A percentile compares a stretch with the other conserved stretches of the same genome.
Evolutionary conservation across 2,888 invertebrate species (phyloP).

Genomic region (Phoronis australis): DNA sequence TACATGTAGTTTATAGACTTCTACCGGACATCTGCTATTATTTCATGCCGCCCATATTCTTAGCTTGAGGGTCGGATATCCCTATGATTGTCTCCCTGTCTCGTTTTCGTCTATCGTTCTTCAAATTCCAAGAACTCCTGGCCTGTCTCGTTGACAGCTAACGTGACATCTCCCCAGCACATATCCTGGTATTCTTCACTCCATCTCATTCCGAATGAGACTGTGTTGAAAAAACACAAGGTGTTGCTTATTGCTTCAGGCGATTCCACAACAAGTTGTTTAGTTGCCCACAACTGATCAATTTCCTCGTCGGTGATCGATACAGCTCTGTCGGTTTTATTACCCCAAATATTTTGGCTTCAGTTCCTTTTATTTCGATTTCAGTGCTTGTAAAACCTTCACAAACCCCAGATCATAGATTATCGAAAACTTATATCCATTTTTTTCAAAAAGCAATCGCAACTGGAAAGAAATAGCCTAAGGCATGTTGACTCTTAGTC

Average conservation of each 20-base stretch:
- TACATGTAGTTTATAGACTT: constrained; percentile 8
- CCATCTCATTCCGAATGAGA: constrained; percentile 11
- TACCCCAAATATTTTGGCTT: constrained; percentile 6
- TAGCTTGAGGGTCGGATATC: constrained; percentile 11
- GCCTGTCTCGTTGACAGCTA: constrained; percentile 3
- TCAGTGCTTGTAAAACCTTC: neutral
- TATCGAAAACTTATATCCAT: constrained; percentile 1
- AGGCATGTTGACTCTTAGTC: constrained; percentile 2
- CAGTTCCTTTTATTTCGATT: constrained; percentile 2
- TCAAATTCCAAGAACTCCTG: constrained; percentile 9
- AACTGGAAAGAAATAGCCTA: neutral
- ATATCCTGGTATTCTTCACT: constrained; percentile 11
- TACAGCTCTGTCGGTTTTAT: constrained; percentile 4
- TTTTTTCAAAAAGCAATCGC: neutral
- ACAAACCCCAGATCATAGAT: constrained; percentile 1
- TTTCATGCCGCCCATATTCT: constrained; percentile 8
- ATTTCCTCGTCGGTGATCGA: constrained; percentile 9
- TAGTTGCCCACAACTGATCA: constrained; percentile 4
- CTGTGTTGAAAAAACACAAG: constrained; percentile 11
- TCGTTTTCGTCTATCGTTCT: constrained; percentile 13
- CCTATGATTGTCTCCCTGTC: constrained; percentile 9
- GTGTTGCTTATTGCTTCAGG: constrained; percentile 11
- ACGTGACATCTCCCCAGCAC: constrained; percentile 10
- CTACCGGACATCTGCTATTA: constrained; percentile 2
- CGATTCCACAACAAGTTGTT: constrained; percentile 8